Percentiles rank a stretch among this genome's conserved stretches.
Conservation (phyloP, 2,888 invertebrate species). For the Norana najaformis region DNA sequence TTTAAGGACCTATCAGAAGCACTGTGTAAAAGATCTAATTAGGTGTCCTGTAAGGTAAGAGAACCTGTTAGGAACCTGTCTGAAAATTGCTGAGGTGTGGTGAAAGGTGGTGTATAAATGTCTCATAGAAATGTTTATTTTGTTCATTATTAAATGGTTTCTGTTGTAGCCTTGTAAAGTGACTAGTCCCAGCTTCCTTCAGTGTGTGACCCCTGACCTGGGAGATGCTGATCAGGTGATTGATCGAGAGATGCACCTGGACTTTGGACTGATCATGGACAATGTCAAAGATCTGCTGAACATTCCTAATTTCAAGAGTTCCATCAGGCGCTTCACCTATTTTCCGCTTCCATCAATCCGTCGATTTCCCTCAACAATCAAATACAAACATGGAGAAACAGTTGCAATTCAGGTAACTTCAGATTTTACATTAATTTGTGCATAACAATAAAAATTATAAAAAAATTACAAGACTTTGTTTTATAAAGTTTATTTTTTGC, state of each 20-base stretch:
- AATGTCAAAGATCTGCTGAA: background rate
- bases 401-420: background rate
- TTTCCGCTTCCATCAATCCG: conserved; percentile 2
- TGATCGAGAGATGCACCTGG: conserved; percentile 19
- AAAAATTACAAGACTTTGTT: background rate
- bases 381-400: background rate
- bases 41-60: no score
- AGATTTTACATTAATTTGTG: background rate
- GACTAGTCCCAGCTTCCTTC: background rate
- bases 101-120: no score
- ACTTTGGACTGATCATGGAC: conserved; percentile 17
- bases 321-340: background rate
- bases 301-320: background rate
- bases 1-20: no score
- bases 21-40: no score
- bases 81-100: no score
- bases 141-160: background rate
- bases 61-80: no score
- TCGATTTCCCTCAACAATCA: background rate
- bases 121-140: background rate
- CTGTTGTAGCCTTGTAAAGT: conserved; percentile 16
- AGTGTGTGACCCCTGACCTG: conserved; percentile 21
- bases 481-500: no score
- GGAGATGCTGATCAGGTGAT: background rate
- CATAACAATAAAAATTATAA: background rate